phyloP scores from a whole-genome alignment of 2,888 invertebrate genomes.

The Leucozona laternaria region DNA sequence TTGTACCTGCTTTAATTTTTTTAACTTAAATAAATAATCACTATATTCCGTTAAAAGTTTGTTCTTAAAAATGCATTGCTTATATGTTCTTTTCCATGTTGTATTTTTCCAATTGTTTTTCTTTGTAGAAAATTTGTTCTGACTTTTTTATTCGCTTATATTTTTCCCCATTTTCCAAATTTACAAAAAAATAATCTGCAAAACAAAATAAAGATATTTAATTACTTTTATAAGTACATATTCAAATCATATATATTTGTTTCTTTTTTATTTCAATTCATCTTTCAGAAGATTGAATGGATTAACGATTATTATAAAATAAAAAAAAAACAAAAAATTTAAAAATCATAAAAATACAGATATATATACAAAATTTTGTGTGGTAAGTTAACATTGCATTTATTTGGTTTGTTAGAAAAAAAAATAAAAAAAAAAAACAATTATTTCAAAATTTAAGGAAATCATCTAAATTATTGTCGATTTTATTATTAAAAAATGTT shows the following conservation, averaged over 20 bases:
- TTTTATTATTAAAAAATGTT: conserved; percentile 48
- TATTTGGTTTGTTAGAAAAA: conserved; percentile 67
- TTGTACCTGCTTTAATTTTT: conserved; percentile 3
- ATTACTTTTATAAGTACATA: conserved; percentile 62
- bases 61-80: conserved; percentile 26
- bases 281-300: conserved; percentile 84
- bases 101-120: conserved; percentile 1
- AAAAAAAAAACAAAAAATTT: conserved; percentile 74
- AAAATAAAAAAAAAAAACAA: conserved; percentile 59
- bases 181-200: conserved; percentile 68
- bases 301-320: conserved; percentile 80
- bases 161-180: conserved; percentile 76
- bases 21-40: not conserved
- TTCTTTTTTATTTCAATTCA: conserved; percentile 82
- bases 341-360: conserved; percentile 76
- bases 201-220: conserved; percentile 63
- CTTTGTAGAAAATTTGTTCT: conserved; percentile 19
- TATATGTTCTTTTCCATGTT: conserved; percentile 25
- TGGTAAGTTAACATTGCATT: conserved; percentile 83
- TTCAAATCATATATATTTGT: conserved; percentile 76
- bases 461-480: conserved; percentile 64
- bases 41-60: not conserved
- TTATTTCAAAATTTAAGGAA: conserved; percentile 54
- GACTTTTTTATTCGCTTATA: conserved; percentile 54
- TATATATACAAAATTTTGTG: conserved; percentile 82